Evolutionary conservation across 2,888 invertebrate genomes (phyloP).

Genomic region (Orthonychiurus folsomi): DNA sequence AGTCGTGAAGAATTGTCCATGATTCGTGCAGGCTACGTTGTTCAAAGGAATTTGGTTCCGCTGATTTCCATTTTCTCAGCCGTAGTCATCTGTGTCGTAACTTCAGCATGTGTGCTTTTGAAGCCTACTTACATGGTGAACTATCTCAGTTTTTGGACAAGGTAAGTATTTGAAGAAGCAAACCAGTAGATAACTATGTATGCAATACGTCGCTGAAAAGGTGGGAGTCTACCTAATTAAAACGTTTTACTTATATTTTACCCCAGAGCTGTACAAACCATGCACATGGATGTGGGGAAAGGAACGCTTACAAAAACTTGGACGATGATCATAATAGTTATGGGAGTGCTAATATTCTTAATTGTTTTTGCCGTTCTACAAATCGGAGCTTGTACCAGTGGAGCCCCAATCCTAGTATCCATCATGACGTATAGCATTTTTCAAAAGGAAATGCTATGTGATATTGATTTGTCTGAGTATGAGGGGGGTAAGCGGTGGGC

Average conservation of each 20-base stretch:
- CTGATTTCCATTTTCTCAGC: background rate
- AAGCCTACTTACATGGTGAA: slow-evolving; percentile 22
- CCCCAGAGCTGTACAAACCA: slow-evolving; percentile 22
- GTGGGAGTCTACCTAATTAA: background rate
- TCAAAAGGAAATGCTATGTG: background rate
- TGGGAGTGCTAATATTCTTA: slow-evolving; percentile 2
- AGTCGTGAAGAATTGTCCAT: too few species aligned
- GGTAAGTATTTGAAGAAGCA: slow-evolving; percentile 14
- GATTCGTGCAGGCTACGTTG: too few species aligned
- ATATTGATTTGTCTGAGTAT: background rate
- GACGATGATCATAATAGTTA: slow-evolving; percentile 7
- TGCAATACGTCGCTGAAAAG: too few species aligned
- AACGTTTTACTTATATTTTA: background rate
- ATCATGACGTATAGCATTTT: slow-evolving; percentile 20
- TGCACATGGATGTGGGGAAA: slow-evolving; percentile 27
- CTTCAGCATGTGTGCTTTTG: background rate
- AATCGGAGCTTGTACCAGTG: slow-evolving; percentile 14
- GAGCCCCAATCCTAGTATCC: slow-evolving; percentile 19
- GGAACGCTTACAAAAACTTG: slow-evolving; percentile 6
- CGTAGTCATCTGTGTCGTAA: background rate
- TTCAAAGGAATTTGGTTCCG: background rate
- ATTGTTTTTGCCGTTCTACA: slow-evolving; percentile 11
- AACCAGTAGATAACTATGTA: too few species aligned
- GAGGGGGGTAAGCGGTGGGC: background rate
- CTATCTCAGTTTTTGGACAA: slow-evolving; percentile 22